A percentile compares a stretch with the other conserved stretches of the same genome.
These are phyloP conservation scores for Hirtodrosophila confusa DNA, from an alignment of 2,888 invertebrate genomes.

Conservation along the genomic window DNA sequence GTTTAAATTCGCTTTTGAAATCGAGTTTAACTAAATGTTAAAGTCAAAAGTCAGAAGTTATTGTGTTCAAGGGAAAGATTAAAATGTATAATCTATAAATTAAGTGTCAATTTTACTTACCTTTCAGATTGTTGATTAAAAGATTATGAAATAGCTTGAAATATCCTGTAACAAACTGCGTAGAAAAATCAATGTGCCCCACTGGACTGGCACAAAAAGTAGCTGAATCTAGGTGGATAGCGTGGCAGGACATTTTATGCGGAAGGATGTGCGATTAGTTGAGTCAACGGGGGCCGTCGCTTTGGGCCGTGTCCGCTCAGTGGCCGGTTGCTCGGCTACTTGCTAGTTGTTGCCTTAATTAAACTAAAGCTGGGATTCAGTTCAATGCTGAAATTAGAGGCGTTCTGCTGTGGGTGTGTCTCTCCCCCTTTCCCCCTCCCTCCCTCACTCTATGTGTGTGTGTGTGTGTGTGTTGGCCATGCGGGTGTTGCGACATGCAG, in stretches of 20 bases:
- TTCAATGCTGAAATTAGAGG: conserved; percentile 79
- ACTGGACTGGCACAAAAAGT: background rate
- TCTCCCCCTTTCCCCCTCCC: background rate
- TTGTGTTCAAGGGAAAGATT: too few relatives aligned
- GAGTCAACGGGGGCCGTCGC: conserved; percentile 60
- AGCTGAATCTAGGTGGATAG: background rate
- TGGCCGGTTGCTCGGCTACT: conserved; percentile 62
- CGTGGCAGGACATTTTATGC: conserved; percentile 62
- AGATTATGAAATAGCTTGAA: background rate
- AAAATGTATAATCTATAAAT: too few relatives aligned
- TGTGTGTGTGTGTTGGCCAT: conserved; percentile 46
- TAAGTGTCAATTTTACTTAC: too few relatives aligned
- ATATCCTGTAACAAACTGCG: background rate
- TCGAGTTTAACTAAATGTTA: too few relatives aligned
- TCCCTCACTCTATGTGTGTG: conserved; percentile 6
- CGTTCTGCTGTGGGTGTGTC: conserved; percentile 53
- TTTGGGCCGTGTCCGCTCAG: conserved; percentile 49
- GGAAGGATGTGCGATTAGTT: conserved; percentile 79
- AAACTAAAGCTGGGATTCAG: conserved; percentile 77
- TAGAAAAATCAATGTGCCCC: background rate
- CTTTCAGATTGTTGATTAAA: too few relatives aligned
- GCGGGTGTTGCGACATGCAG: conserved; percentile 68
- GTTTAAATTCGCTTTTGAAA: too few relatives aligned
- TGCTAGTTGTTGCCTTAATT: conserved; percentile 77
- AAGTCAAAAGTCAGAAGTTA: too few relatives aligned